Evolutionary conservation across 2,797 vertebrate species (phyloP), one percentile per base, ranked within the genome.

Genomic region (Rhynchotus rufescens): DNA sequence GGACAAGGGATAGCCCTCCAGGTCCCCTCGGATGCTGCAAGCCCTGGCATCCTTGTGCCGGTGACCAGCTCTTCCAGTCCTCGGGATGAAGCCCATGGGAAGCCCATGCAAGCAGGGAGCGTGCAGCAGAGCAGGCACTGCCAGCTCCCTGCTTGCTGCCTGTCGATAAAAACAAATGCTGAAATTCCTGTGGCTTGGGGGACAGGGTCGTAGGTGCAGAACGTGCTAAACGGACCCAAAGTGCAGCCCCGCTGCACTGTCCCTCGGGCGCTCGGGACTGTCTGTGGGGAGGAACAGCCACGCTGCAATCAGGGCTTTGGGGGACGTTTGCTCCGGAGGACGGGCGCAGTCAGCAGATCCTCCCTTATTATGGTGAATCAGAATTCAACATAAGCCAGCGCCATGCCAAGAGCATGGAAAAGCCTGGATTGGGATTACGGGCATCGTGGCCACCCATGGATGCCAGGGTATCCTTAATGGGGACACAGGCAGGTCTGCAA

Each of bases 361-460:
- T 54, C 52, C 36, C 19, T 42, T 26, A n/a, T n/a, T n/a, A n/a
- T n/a, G n/a, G n/a, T n/a, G n/a, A n/a, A n/a, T n/a, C n/a, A n/a
- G n/a, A n/a, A 65, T 54, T 30, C 52, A 54, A 28, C 9, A 10
- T 11, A 8, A 5, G 40, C 26, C 4, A 12, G 40, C 28, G 5
- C 30, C 6, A 7, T 14, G 38, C 40, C 28, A 23, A 28, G 30
- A 32, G 40, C 47, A 4, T 22, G 47, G 21, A 23, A 23, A 49
- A 49, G 9, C 47, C 47, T 23, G 47, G 47, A 49, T 49, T 11
- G 22, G 47, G 47, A 49, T 25, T 25, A 12, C 23, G 49, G 25
- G 26, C 52, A 80, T 21, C 0, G 0, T 28, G 22, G 16, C 10
- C 3, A 0, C 44, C 42, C 11, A 7, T 11, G 5, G 6, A 15